Percentiles rank a stretch among this genome's conserved stretches.
These are phyloP conservation scores for Cinclus cinclus DNA, from an alignment of 2,113 vertebrate genomes.

Conservation along the genomic window DNA sequence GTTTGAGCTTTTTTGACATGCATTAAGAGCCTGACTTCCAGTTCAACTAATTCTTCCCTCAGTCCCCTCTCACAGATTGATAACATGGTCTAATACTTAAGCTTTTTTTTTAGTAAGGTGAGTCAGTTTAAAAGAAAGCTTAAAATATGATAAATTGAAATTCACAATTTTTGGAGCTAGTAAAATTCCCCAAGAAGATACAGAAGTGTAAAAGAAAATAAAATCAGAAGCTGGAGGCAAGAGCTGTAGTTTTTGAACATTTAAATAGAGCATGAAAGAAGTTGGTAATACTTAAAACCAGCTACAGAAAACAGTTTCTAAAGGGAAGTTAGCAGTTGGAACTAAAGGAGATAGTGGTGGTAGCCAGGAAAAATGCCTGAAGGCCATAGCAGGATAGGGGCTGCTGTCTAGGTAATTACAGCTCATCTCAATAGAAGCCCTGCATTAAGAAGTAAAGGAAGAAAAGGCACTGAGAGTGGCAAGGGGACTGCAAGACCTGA, in stretches of 20 bases:
- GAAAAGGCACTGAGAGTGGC: neutral
- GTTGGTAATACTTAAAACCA: constrained; percentile 24
- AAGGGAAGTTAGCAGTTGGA: constrained; percentile 32
- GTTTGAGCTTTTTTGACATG: neutral
- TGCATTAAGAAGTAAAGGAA: neutral
- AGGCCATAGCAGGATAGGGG: neutral
- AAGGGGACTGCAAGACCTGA: neutral
- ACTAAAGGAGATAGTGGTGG: neutral
- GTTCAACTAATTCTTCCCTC: constrained; percentile 34
- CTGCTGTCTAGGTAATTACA: neutral
- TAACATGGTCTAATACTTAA: constrained; percentile 14
- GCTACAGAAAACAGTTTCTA: constrained; percentile 31
- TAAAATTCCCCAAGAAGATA: neutral
- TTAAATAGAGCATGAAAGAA: constrained; percentile 47
- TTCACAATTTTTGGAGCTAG: neutral
- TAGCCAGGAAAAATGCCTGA: constrained; percentile 30
- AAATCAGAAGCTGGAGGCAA: constrained; percentile 25
- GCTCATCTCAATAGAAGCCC: neutral
- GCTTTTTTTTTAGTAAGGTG: neutral
- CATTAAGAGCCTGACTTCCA: constrained; percentile 14
- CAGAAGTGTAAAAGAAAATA: constrained; percentile 20
- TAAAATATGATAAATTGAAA: constrained; percentile 39
- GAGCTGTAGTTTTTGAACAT: constrained; percentile 41
- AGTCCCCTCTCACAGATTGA: constrained; percentile 17
- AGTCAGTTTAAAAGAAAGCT: constrained; percentile 26